Percentiles rank a stretch among this genome's conserved stretches.
Evolutionary conservation across 2,113 vertebrate species (phyloP).

Genomic region (Oncorhynchus kisutch): DNA sequence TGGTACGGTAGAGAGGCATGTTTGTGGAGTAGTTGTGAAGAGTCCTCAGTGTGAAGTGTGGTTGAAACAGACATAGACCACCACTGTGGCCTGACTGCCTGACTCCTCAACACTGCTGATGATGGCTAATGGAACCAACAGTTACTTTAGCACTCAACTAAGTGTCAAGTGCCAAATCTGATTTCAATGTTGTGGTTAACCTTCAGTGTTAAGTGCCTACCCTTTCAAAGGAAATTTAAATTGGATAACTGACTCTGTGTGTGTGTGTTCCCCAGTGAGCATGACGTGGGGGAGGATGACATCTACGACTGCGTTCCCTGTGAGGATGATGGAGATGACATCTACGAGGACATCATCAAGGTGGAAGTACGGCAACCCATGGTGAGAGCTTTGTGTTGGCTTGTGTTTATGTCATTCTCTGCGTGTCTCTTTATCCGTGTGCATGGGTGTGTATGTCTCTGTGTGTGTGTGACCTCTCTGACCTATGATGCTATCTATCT

Average conservation of each 20-base stretch:
- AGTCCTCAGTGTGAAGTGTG: too few relatives aligned
- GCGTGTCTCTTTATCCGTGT: neutral
- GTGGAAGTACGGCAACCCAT: constrained; percentile 98
- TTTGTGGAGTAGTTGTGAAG: too few relatives aligned
- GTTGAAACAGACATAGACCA: too few relatives aligned
- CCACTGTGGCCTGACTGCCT: too few relatives aligned
- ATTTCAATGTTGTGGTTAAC: too few relatives aligned
- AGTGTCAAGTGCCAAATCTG: too few relatives aligned
- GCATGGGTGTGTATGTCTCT: too few relatives aligned
- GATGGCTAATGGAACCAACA: too few relatives aligned
- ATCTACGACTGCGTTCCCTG: constrained; percentile 98
- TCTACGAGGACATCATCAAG: constrained; percentile 99
- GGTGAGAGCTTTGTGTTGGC: constrained; percentile 74
- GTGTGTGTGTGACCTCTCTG: constrained; percentile 8
- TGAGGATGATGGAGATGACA: constrained; percentile 93
- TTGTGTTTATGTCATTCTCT: neutral
- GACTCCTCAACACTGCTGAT: too few relatives aligned
- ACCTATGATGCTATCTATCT: constrained; percentile 13
- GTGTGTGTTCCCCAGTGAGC: constrained; percentile 77
- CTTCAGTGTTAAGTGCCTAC: neutral
- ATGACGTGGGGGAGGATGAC: constrained; percentile 93
- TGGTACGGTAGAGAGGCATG: neutral
- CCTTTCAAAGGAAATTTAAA: neutral
- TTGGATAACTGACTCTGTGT: neutral
- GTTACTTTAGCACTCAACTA: too few relatives aligned